These are phyloP conservation scores for Microcebus ravelobensis DNA, from an alignment of 2,113 vertebrate species.

Conservation along the genomic window DNA sequence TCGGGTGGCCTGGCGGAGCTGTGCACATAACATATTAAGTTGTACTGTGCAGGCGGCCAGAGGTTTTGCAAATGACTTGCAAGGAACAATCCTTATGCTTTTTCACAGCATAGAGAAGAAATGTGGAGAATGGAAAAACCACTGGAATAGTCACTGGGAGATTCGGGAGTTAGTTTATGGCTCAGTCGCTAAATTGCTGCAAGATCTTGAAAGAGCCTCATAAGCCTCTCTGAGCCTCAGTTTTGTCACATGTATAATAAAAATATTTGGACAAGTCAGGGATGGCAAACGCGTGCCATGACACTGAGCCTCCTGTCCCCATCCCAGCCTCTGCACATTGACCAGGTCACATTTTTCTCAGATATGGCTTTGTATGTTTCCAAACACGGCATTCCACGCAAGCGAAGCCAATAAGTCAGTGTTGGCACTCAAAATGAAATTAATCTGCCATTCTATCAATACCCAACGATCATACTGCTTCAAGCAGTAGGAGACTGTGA, in stretches of 20 bases:
- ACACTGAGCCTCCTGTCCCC: too few species aligned
- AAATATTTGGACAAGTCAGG: background rate
- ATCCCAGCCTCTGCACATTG: background rate
- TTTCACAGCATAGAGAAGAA: background rate
- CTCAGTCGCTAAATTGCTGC: background rate
- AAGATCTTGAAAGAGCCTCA: background rate
- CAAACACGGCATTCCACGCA: background rate
- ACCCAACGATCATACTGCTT: background rate
- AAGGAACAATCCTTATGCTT: background rate
- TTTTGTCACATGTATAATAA: background rate
- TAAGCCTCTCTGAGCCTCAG: background rate
- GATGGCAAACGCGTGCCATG: background rate
- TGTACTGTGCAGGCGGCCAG: too few species aligned
- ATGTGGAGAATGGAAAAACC: background rate
- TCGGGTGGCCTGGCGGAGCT: background rate
- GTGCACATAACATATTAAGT: background rate
- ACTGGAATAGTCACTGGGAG: background rate
- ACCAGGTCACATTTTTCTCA: background rate
- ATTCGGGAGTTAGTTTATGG: background rate
- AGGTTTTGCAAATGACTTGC: background rate
- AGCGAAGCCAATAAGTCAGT: too few species aligned
- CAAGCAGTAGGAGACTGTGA: background rate
- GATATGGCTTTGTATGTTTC: background rate
- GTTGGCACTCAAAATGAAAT: background rate
- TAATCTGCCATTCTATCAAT: background rate